Conservation (phyloP, 2,888 invertebrate genomes). For the Dione vanillae region DNA sequence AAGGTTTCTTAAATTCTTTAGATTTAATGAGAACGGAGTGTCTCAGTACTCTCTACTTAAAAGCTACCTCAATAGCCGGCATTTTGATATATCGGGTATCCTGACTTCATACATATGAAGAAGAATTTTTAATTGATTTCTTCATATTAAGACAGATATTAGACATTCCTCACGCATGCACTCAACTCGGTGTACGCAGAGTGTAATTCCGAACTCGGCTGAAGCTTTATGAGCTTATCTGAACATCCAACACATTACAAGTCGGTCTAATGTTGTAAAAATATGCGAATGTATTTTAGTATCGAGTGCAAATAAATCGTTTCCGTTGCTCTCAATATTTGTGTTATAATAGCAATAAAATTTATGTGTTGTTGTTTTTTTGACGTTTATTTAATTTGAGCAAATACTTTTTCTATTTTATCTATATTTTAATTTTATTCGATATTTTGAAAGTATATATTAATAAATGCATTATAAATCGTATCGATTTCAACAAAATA, state of each 20-base stretch:
- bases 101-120: too few species aligned
- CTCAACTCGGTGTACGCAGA: not conserved
- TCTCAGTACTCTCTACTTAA: too few species aligned
- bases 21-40: too few species aligned
- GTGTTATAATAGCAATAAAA: not conserved
- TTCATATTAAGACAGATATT: too few species aligned
- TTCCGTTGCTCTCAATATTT: slow-evolving; percentile 6
- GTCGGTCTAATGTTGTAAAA: slow-evolving; percentile 2
- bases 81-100: too few species aligned
- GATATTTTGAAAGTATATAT: not conserved
- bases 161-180: not conserved
- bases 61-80: too few species aligned
- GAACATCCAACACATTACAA: not conserved
- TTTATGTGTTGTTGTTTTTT: not conserved
- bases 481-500: too few species aligned
- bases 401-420: not conserved
- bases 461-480: too few species aligned
- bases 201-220: not conserved
- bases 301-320: slow-evolving; percentile 21
- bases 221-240: slow-evolving; percentile 1
- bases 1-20: too few species aligned
- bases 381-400: not conserved
- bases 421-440: not conserved
- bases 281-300: slow-evolving; percentile 14
- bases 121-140: too few species aligned